A percentile compares a stretch with the other conserved stretches of the same genome.
Conservation (phyloP, 2,888 invertebrate genomes). For the Spodoptera picta region DNA sequence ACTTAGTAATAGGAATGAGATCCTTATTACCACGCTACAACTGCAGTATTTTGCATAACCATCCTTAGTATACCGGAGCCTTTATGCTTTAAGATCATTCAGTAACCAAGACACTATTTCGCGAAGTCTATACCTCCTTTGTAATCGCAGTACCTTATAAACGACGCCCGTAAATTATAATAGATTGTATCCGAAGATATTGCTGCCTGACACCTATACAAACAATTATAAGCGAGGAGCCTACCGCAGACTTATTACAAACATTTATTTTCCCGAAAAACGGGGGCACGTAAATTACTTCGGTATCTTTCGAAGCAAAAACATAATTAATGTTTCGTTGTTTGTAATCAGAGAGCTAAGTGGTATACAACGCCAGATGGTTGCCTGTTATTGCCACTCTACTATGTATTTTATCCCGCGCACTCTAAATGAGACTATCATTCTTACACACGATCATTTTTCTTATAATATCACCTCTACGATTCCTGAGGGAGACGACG, state of each 20-base stretch:
- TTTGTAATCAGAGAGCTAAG: conserved; percentile 82
- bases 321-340: conserved; percentile 84
- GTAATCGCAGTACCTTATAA: conserved; percentile 15
- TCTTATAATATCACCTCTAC: conserved; percentile 42
- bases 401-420: conserved; percentile 61
- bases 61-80: too few relatives aligned
- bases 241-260: conserved; percentile 75
- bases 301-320: conserved; percentile 81
- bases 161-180: conserved; percentile 28
- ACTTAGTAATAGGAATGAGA: too few relatives aligned
- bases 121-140: background rate
- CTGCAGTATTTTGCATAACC: too few relatives aligned
- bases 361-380: conserved; percentile 72
- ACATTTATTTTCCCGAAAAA: conserved; percentile 78
- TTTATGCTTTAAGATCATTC: too few relatives aligned
- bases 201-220: conserved; percentile 52
- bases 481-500: too few relatives aligned
- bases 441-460: conserved; percentile 59
- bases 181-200: conserved; percentile 51
- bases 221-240: conserved; percentile 59
- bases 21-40: too few relatives aligned
- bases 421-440: conserved; percentile 60
- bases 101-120: background rate
- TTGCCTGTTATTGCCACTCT: conserved; percentile 61
- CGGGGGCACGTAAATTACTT: conserved; percentile 77